Evolutionary conservation across 2,888 invertebrate species (phyloP), one percentile per base, ranked within the genome.

Genomic region (Artemia sp.): DNA sequence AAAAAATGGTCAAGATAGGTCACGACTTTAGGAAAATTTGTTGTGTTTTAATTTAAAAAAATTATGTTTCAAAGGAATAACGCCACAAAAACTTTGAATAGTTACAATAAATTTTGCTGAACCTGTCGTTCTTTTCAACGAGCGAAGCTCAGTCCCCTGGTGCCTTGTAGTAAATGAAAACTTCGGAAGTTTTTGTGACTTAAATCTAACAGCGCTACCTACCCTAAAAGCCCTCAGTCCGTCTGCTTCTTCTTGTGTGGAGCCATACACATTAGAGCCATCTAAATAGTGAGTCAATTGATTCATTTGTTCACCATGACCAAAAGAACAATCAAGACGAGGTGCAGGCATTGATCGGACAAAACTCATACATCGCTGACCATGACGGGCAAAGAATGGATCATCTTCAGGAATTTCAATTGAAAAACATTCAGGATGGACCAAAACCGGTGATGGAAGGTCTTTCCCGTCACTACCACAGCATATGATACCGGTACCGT

Each of bases 251-350:
- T 82, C 80, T 12, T 83, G 82, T 5, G 83, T 85, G 72, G 85
- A 89, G 1, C 92, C 92, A 75, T 92, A 92, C 1, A 91, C 86
- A 52, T 88, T 78, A 0, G 91, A 91, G 6, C 87, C 80, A 76
- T 92, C 91, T 81, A 91, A 79, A 77, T 80, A 89, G 12, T 86
- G 85, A 51, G 88, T 87, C 0, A 88, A 86, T 12, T 81, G 82
- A 10, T 85, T 82, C 51, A 87, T 74, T 86, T 87, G 66, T 80
- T 88, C 85, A 69, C 87, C 87, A 10, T 87, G 85, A 71, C 83
- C 82, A 69, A 80, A 79, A 8, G 82, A 82, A 51, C 83, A 80
- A 5, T 85, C 83, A 71, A 85, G 82, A 73, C 86, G 84, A 69
- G 85, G 82, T 68, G 88, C 85, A 3, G 84, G 84, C 53, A 82